Evolutionary conservation across 1,140 invertebrate genomes (phyloP).

Genomic region (Prorops nasuta): DNA sequence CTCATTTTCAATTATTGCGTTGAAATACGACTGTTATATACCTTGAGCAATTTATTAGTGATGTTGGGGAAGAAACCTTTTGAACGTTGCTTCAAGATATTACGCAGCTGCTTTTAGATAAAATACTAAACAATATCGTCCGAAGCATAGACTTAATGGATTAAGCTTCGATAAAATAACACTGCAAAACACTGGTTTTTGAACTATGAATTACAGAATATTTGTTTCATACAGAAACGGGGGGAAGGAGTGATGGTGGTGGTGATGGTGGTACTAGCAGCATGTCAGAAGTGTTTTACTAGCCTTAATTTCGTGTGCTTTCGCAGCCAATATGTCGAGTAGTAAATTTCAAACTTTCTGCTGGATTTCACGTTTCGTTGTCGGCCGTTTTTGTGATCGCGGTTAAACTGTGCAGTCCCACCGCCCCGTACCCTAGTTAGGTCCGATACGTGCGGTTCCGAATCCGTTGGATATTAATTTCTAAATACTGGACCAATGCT

Average conservation of each 20-base stretch:
- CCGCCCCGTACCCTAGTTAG: neutral
- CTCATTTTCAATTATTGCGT: no score
- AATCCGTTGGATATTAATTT: constrained; percentile 28
- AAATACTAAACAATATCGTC: no score
- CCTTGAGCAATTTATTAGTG: no score
- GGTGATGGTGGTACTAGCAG: neutral
- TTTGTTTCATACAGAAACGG: no score
- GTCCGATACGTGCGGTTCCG: neutral
- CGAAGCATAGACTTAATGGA: no score
- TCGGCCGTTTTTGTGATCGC: constrained; percentile 35
- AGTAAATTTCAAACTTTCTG: constrained; percentile 48
- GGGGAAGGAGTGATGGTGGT: neutral
- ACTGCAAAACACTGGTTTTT: no score
- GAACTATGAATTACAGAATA: no score
- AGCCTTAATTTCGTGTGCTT: constrained; percentile 51
- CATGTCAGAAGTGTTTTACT: constrained; percentile 50
- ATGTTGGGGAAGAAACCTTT: no score
- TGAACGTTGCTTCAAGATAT: no score
- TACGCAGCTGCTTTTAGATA: no score
- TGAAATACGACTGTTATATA: no score
- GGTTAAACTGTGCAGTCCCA: constrained; percentile 35
- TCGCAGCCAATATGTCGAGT: constrained; percentile 50
- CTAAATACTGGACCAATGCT: constrained; percentile 25
- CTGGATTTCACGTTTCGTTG: constrained; percentile 25
- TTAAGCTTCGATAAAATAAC: no score